Conservation (phyloP, 92 coral and sea anemone species). For the Heteractis magnifica region DNA sequence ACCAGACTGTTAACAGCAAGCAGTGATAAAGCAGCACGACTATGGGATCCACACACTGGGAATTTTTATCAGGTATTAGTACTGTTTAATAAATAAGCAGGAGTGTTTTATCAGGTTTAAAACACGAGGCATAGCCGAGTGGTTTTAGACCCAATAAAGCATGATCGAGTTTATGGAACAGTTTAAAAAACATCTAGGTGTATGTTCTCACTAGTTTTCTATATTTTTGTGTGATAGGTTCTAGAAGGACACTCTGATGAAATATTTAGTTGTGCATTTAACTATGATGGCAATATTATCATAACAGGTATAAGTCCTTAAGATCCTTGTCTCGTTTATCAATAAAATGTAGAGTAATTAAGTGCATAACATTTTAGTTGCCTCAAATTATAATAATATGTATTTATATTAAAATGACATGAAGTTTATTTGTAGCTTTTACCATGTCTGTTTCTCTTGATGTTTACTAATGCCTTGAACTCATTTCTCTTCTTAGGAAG, state of each 20-base stretch:
- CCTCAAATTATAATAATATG: neutral
- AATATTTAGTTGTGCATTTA: conserved; percentile 98
- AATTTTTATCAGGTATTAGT: conserved; percentile 79
- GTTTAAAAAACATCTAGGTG: too few relatives aligned
- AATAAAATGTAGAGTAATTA: neutral
- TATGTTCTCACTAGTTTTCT: neutral
- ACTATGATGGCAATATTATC: conserved; percentile 94
- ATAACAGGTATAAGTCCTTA: conserved; percentile 73
- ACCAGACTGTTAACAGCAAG: conserved; percentile 93
- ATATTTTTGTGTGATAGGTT: conserved; percentile 51
- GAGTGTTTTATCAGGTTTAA: too few relatives aligned
- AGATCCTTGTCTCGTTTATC: neutral
- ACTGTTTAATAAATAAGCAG: neutral
- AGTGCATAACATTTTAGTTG: neutral
- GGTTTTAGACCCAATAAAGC: too few relatives aligned
- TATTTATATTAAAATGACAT: neutral
- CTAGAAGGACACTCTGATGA: conserved; percentile 98
- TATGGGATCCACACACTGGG: conserved; percentile 95
- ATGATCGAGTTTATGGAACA: too few relatives aligned
- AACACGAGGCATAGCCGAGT: too few relatives aligned
- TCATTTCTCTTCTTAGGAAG: conserved; percentile 55
- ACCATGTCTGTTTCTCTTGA: too few relatives aligned
- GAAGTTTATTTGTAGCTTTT: neutral
- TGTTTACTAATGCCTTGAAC: too few relatives aligned
- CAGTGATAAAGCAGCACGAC: conserved; percentile 92